Evolutionary conservation across 2,797 vertebrate genomes (phyloP).

Genomic region (Arnoldichthys spilopterus): DNA sequence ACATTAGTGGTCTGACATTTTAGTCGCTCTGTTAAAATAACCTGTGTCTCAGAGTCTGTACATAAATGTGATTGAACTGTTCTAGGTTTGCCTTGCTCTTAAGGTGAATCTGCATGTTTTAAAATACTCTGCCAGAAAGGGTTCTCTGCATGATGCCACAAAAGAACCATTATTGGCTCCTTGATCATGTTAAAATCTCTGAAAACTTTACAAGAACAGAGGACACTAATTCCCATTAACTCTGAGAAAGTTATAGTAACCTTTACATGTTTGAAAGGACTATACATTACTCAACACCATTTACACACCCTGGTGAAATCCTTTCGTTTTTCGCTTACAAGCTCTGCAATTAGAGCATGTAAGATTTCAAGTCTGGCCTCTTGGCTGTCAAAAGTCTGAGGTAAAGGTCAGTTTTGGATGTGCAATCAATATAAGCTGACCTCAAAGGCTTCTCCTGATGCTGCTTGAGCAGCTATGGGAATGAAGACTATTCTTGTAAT

Average conservation of each 20-base stretch:
- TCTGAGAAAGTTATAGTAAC: too few species aligned
- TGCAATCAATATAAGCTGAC: slow-evolving; percentile 68
- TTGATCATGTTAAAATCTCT: too few species aligned
- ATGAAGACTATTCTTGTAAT: slow-evolving; percentile 12
- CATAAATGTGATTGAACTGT: slow-evolving; percentile 28
- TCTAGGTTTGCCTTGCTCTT: not conserved
- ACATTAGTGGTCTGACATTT: slow-evolving; percentile 72
- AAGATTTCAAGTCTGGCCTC: slow-evolving; percentile 21
- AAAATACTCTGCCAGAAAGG: not conserved
- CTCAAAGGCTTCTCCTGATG: slow-evolving; percentile 59
- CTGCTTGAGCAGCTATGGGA: slow-evolving; percentile 56
- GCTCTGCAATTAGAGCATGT: slow-evolving; percentile 9
- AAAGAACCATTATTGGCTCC: too few species aligned
- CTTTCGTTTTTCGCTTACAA: slow-evolving; percentile 1
- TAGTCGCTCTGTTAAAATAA: slow-evolving; percentile 70
- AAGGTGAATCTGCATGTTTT: not conserved
- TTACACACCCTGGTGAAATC: slow-evolving; percentile 3
- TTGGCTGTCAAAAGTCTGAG: slow-evolving; percentile 66
- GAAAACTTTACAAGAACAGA: too few species aligned
- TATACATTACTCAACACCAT: not conserved
- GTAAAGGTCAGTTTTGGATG: slow-evolving; percentile 74
- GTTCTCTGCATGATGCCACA: too few species aligned
- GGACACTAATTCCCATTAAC: too few species aligned
- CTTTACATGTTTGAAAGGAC: not conserved
- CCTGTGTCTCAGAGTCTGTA: slow-evolving; percentile 59